Evolutionary conservation across 2,888 invertebrate species (phyloP), one percentile per base, ranked within the genome.

Genomic region (Dolomedes plantarius): DNA sequence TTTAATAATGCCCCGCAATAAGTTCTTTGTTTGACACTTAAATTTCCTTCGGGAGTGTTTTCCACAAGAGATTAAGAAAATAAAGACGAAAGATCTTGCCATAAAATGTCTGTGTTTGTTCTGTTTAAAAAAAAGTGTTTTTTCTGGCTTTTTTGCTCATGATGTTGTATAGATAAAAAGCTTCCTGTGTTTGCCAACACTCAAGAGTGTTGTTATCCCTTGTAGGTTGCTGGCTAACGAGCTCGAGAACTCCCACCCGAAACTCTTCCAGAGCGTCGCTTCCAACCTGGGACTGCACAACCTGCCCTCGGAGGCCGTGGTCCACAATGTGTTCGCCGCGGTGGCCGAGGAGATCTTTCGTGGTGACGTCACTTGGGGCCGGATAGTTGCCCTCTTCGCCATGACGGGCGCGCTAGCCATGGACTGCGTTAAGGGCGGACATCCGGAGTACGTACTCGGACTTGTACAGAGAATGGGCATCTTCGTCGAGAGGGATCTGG

Each of bases 401-500:
- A 94, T 97, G 9, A 95, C 96, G 74, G 96, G 96, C 0, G 96
- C 95, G 0, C 92, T 97, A 19, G 96, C 96, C 0, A 94, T 95
- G 16, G 97, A 97, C 90, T 94, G 95, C 92, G 93, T 96, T 0
- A 86, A 81, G 31, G 75, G 95, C 92, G 94, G 96, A 89, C 93
- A 94, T 92, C 95, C 95, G 0, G 96, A 96, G 65, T 95, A 94
- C 90, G 93, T 97, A 74, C 94, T 94, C 11, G 94, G 94, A 80
- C 93, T 97, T 28, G 93, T 96, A 87, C 95, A 96, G 89, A 95
- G 95, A 62, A 94, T 96, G 90, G 93, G 94, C 0, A 94, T 95
- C 89, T 94, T 95, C 29, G 93, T 95, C 36, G 94, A 95, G 90
- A 94, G 94, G 89, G 94, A 94, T 89, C 91, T 95, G 39, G 94